These are phyloP conservation scores for Seira sanloemensis DNA, from an alignment of 2,888 invertebrate species.

Conservation along the genomic window DNA sequence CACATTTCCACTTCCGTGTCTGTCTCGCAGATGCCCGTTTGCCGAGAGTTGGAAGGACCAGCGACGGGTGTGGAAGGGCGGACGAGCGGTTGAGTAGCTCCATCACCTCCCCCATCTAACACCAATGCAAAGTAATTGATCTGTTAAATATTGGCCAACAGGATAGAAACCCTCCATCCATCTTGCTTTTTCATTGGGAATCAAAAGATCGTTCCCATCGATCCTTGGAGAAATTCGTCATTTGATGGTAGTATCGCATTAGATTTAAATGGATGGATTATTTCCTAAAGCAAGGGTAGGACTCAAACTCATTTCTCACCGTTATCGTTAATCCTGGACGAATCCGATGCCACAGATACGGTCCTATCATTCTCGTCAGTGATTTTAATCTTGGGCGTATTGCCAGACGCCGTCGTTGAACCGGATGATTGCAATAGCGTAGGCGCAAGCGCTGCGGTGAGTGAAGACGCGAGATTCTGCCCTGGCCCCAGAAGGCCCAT, in stretches of 20 bases:
- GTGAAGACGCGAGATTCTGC: slow-evolving; percentile 78
- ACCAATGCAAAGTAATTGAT: too few species aligned
- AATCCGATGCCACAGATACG: slow-evolving; percentile 75
- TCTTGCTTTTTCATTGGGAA: too few species aligned
- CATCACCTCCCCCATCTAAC: slow-evolving; percentile 44
- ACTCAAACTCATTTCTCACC: slow-evolving; percentile 63
- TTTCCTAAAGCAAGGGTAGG: too few species aligned
- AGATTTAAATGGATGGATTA: too few species aligned
- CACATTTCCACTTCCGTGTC: slow-evolving; percentile 41
- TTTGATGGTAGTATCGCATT: too few species aligned
- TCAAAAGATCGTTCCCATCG: too few species aligned
- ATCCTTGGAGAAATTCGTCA: too few species aligned
- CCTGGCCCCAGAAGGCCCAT: slow-evolving; percentile 78
- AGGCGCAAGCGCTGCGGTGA: slow-evolving; percentile 78
- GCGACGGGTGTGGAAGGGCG: slow-evolving; percentile 71
- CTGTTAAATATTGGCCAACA: too few species aligned
- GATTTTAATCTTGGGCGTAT: slow-evolving; percentile 75
- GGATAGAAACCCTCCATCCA: too few species aligned
- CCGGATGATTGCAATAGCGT: slow-evolving; percentile 75
- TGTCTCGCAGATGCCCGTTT: slow-evolving; percentile 36
- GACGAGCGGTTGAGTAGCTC: slow-evolving; percentile 46
- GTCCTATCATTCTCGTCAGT: slow-evolving; percentile 77
- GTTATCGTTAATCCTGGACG: slow-evolving; percentile 67
- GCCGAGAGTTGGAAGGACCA: slow-evolving; percentile 58
- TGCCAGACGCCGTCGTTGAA: slow-evolving; percentile 39